Base-by-base conservation (phyloP, 2,888 invertebrate species). In the Syrphus vitripennis region DNA sequence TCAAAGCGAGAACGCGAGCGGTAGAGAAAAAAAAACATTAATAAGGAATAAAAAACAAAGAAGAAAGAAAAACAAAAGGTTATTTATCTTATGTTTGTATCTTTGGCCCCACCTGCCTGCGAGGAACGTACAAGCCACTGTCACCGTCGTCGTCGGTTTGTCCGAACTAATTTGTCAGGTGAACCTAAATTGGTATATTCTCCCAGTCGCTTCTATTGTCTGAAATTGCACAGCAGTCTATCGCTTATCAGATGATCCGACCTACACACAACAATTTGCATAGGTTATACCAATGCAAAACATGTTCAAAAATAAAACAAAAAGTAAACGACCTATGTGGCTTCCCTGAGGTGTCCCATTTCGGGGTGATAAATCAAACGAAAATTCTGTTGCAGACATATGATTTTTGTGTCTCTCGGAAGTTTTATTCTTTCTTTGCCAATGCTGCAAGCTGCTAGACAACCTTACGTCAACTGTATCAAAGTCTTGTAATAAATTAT, bases 1-100 rank as follows among this genome's bases (percentile, higher is more conserved):
- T 70, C 83, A 83, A 69, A 83, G 78, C 83, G 72, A 67, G 53
- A n/a, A n/a, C n/a, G n/a, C n/a, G n/a, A n/a, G n/a, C n/a, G n/a
- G 59, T 34, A 34, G 57, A 57, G 42, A 5, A 50, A n/a, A 26
- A 65, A 65, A 29, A 72, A 59, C 4, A 34, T 45, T 61, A 80
- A 34, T 40, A 55, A 55, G 3, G 16, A 16, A 3, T 4, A 31
- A 29, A 34, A 12, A 57, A 14, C 57, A 50, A 14, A 50, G n/a
- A 24, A n/a, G 24, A 50, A 7, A 42, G 48, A 2, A 37, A n/a
- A 21, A 45, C 14, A 50, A 53, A 67, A 69, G 45, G 53, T 34
- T 67, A 34, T 53, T 50, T 19, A 69, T 78, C 79, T 70, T 21
- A 63, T 26, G 57, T 71, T 57, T 63, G 63, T 10, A 71, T 75